These are phyloP conservation scores for Azorinus chamasolen DNA, from an alignment of 2,888 invertebrate genomes.

Conservation along the genomic window DNA sequence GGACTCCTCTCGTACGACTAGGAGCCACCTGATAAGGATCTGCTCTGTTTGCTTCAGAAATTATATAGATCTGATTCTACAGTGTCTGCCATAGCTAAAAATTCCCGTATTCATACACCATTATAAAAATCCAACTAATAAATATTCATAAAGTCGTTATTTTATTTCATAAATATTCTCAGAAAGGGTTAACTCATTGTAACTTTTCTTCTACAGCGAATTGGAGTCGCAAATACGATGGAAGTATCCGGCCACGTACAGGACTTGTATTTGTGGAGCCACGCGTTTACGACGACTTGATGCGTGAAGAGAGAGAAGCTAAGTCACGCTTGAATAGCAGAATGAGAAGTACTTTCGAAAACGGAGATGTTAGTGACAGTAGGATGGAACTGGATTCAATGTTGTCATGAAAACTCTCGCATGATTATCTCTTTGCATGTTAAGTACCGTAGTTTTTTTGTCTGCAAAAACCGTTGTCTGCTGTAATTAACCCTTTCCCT, in stretches of 20 bases:
- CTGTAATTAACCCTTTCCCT: no score
- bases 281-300: conserved; percentile 67
- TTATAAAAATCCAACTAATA: background rate
- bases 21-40: no score
- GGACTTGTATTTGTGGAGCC: conserved; percentile 75
- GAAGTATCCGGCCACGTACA: conserved; percentile 71
- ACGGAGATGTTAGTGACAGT: conserved; percentile 4
- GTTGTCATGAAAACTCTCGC: no score
- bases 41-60: no score
- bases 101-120: background rate
- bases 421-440: no score
- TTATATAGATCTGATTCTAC: background rate
- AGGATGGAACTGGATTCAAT: no score
- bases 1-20: no score
- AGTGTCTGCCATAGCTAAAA: background rate
- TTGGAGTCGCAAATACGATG: conserved; percentile 75
- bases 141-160: no score
- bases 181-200: no score
- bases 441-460: no score
- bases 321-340: conserved; percentile 49
- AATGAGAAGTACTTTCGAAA: conserved; percentile 26
- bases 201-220: conserved; percentile 69
- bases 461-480: no score
- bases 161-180: conserved; percentile 2
- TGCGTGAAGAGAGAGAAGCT: conserved; percentile 64